Conservation (phyloP, 2,113 vertebrate species). For the Scatophagus argus region DNA sequence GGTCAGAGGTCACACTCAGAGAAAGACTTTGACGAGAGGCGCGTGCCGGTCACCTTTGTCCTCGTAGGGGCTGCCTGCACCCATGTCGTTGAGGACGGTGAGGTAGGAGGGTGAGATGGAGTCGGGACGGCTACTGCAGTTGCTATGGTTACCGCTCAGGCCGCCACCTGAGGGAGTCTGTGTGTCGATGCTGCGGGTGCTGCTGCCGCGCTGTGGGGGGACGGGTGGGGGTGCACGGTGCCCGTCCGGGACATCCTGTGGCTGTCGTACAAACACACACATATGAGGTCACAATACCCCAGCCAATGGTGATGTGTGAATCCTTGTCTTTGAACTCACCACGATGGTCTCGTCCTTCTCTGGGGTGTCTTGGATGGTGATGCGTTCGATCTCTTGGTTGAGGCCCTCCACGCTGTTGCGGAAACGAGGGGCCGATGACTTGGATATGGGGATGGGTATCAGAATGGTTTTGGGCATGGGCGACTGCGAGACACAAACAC, state of each 20-base stretch:
- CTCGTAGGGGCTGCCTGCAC: conserved; percentile 92
- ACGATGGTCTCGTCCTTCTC: conserved; percentile 95
- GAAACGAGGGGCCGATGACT: conserved; percentile 94
- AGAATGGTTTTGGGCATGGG: conserved; percentile 95
- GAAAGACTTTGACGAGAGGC: background rate
- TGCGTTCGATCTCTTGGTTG: conserved; percentile 98
- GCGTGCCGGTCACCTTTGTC: conserved; percentile 89
- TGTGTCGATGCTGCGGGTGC: conserved; percentile 97
- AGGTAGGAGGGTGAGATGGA: conserved; percentile 96
- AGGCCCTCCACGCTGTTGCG: conserved; percentile 98
- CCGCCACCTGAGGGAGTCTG: conserved; percentile 95
- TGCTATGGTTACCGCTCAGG: conserved; percentile 87
- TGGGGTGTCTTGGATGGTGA: conserved; percentile 96
- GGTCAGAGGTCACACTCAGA: conserved; percentile 10
- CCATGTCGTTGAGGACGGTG: conserved; percentile 90
- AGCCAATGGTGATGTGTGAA: background rate
- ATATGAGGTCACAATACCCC: conserved; percentile 52
- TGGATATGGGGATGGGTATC: conserved; percentile 94
- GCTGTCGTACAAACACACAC: conserved; percentile 77
- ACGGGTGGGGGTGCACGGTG: conserved; percentile 94
- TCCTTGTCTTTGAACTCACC: conserved; percentile 83
- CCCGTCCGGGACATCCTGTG: conserved; percentile 96
- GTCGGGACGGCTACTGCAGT: conserved; percentile 95
- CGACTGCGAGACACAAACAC: conserved; percentile 81
- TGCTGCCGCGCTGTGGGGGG: conserved; percentile 92